Evolutionary conservation across 2,113 vertebrate species (phyloP).

Genomic region (Apodemus speciosus): DNA sequence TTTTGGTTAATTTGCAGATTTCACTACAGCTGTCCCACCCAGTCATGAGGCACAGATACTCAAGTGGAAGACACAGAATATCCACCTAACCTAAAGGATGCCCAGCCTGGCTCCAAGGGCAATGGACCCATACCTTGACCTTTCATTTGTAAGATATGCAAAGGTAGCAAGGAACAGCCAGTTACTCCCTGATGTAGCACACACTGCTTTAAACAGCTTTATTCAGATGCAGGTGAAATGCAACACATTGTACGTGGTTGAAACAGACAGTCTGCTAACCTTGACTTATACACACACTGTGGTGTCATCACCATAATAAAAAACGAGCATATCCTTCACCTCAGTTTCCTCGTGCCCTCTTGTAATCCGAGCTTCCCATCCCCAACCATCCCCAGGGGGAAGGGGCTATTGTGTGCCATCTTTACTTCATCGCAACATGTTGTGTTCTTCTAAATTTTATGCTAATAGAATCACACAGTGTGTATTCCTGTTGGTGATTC

Average conservation of each 20-base stretch:
- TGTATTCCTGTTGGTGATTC: not conserved
- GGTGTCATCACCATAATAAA: not conserved
- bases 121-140: not conserved
- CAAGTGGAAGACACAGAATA: not conserved
- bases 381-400: not conserved
- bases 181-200: not conserved
- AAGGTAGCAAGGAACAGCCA: not conserved
- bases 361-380: not conserved
- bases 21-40: not conserved
- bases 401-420: not conserved
- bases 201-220: not conserved
- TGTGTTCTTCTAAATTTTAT: conserved; percentile 38
- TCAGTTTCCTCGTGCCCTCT: not conserved
- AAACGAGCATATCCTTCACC: not conserved
- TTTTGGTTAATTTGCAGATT: conserved; percentile 12
- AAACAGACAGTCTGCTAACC: not conserved
- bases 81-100: not conserved
- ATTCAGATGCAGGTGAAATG: not conserved
- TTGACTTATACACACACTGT: not conserved
- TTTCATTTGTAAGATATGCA: not conserved
- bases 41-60: conserved; percentile 24
- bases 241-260: not conserved
- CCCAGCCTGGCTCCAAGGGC: not conserved
- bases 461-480: not conserved
- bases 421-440: not conserved